Percentiles rank a stretch among this genome's conserved stretches.
Evolutionary conservation across 1,140 invertebrate species (phyloP).

Genomic region (Paralvinella palmiformis): DNA sequence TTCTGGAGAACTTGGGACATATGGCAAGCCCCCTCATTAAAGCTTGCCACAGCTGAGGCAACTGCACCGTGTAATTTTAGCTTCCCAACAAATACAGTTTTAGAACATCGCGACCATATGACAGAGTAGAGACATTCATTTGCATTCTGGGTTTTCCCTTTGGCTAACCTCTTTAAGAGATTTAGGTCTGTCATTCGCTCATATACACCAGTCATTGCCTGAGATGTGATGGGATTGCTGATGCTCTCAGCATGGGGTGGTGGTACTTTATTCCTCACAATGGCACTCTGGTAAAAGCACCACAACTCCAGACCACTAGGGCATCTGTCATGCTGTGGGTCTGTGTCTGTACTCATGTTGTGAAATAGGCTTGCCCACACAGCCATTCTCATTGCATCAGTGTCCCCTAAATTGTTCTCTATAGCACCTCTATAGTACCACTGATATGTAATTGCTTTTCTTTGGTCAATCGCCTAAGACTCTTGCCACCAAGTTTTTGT

Average conservation of each 20-base stretch:
- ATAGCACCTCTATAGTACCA: background rate
- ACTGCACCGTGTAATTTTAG: too few species aligned
- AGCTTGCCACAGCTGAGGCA: too few species aligned
- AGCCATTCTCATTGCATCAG: background rate
- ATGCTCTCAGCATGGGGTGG: background rate
- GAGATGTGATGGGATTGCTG: background rate
- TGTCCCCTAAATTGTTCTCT: background rate
- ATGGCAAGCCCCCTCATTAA: too few species aligned
- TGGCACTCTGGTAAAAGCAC: background rate
- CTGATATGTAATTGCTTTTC: background rate
- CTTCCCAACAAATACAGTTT: background rate
- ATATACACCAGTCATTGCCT: background rate
- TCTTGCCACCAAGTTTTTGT: background rate
- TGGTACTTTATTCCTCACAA: background rate
- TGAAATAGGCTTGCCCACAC: background rate
- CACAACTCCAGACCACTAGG: background rate
- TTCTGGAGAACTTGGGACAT: too few species aligned
- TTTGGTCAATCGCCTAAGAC: background rate
- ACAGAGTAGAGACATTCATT: constrained; percentile 1
- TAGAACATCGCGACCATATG: background rate
- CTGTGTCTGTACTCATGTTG: background rate
- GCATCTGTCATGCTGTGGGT: background rate
- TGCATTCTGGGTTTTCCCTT: background rate
- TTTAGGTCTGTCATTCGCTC: background rate
- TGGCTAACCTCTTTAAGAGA: background rate